phyloP scores from a whole-genome alignment of 2,113 vertebrate species.

The Climacteris rufus region DNA sequence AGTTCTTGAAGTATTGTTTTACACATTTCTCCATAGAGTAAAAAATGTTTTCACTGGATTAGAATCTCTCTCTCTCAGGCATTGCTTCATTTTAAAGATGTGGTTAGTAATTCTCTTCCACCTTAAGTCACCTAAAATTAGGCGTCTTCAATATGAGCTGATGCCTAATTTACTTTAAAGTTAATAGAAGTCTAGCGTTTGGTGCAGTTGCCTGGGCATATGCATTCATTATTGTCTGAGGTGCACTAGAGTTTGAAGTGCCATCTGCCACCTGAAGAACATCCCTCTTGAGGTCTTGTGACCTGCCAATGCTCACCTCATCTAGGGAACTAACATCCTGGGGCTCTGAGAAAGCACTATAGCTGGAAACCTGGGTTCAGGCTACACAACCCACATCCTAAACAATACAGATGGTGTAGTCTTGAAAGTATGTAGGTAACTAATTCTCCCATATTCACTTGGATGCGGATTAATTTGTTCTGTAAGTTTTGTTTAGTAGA shows the following conservation, averaged over 20 bases:
- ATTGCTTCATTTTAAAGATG: not conserved
- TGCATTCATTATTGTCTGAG: not conserved
- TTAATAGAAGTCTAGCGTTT: not conserved
- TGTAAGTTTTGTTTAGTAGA: not conserved
- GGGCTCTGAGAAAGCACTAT: rapidly evolving
- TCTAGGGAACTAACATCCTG: not conserved
- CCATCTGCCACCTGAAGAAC: not conserved
- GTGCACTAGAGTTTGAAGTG: not conserved
- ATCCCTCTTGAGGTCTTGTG: not conserved
- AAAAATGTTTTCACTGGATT: not conserved
- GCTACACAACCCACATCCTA: not conserved
- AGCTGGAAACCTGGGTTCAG: not conserved
- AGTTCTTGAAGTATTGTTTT: not conserved
- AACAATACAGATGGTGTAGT: not conserved
- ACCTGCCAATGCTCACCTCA: not conserved
- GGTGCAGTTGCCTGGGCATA: not conserved
- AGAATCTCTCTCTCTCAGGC: not conserved
- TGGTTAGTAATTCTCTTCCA: not conserved
- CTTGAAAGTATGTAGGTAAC: not conserved
- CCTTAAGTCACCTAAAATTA: not conserved
- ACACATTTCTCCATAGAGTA: not conserved
- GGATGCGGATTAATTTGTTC: not conserved
- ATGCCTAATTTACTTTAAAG: not conserved
- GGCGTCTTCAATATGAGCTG: not conserved
- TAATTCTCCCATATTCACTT: not conserved